Conservation (phyloP, 2,888 invertebrate genomes). For the Tetheella fluctuosa region DNA sequence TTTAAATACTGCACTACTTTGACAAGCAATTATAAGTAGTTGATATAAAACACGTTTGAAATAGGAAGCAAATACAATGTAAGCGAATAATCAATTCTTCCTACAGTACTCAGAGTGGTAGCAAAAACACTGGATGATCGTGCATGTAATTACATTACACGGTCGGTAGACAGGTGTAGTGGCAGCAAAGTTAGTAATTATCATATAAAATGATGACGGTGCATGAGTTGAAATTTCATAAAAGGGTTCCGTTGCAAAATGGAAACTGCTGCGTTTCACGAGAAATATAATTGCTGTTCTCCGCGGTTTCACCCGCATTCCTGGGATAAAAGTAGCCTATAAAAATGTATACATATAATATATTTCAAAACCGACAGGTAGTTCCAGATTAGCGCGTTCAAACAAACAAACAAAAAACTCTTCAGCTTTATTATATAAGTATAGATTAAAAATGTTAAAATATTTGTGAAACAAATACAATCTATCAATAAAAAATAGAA, state of each 20-base stretch:
- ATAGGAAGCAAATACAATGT: constrained; percentile 3
- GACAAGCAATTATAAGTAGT: constrained; percentile 1
- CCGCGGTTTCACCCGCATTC: too few species aligned
- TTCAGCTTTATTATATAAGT: too few species aligned
- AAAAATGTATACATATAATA: too few species aligned
- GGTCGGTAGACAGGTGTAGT: constrained; percentile 15
- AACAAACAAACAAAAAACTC: too few species aligned
- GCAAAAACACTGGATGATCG: constrained; percentile 19
- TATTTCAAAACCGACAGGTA: too few species aligned
- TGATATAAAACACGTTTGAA: background rate
- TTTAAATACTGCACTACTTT: background rate
- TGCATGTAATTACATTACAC: constrained; percentile 20
- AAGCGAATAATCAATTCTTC: constrained; percentile 4
- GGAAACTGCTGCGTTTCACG: too few species aligned
- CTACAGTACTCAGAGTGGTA: constrained; percentile 8
- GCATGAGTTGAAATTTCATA: constrained; percentile 12
- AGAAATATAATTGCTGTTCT: too few species aligned
- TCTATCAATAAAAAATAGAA: too few species aligned
- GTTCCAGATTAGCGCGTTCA: too few species aligned
- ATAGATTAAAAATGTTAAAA: too few species aligned
- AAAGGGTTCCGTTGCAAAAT: background rate
- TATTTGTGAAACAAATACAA: too few species aligned
- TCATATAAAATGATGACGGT: constrained; percentile 19
- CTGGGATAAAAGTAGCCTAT: too few species aligned
- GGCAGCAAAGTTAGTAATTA: constrained; percentile 25